Evolutionary conservation across 2,888 invertebrate genomes (phyloP).

Genomic region (Heteromyza rotundicornis): DNA sequence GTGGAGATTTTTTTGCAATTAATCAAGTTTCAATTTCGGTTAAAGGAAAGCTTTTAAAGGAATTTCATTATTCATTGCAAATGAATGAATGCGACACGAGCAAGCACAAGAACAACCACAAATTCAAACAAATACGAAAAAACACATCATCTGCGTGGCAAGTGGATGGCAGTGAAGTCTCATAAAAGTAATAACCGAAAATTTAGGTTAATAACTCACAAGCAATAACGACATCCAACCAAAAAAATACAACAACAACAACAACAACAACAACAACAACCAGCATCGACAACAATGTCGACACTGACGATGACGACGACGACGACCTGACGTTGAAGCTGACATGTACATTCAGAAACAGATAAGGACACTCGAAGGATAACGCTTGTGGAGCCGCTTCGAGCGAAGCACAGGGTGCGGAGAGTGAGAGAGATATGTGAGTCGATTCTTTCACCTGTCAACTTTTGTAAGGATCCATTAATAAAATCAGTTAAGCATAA

Average conservation of each 20-base stretch:
- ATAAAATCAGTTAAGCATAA: constrained; percentile 45
- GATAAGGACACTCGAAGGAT: neutral
- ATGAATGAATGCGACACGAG: neutral
- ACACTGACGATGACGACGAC: neutral
- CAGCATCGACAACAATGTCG: neutral
- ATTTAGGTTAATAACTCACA: constrained; percentile 5
- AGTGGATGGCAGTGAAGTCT: no score
- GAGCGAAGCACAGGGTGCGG: neutral
- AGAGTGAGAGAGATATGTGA: neutral
- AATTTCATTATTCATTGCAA: neutral
- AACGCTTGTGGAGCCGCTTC: neutral
- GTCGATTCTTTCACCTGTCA: constrained; percentile 22
- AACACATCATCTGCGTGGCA: no score
- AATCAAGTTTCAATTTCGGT: neutral
- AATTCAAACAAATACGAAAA: neutral
- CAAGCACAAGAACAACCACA: neutral
- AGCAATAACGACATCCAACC: no score
- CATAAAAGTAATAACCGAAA: neutral
- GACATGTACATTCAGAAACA: neutral
- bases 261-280: no score
- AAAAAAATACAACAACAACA: neutral
- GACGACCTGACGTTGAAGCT: neutral
- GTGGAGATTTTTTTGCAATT: neutral
- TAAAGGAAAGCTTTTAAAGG: neutral
- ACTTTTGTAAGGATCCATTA: constrained; percentile 38